Evolutionary conservation across 1,140 invertebrate genomes (phyloP).

Genomic region (Dolichoris vasculosae): DNA sequence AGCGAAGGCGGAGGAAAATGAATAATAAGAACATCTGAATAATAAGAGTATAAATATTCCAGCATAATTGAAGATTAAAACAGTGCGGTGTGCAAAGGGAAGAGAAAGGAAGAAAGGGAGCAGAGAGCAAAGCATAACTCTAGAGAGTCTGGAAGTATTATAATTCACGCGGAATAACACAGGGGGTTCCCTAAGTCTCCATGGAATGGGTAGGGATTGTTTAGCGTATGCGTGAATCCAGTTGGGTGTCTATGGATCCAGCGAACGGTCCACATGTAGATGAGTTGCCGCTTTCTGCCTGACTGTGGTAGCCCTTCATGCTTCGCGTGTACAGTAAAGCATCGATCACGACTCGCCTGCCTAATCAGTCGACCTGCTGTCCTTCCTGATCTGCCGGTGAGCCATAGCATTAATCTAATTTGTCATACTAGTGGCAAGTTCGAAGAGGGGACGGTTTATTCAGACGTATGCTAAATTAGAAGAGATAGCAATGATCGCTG

Average conservation of each 20-base stretch:
- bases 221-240: conserved; percentile 24
- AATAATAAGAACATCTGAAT: background rate
- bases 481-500: no score
- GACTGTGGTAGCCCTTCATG: background rate
- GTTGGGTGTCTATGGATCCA: background rate
- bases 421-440: no score
- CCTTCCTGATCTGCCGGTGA: conserved; percentile 63
- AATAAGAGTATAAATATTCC: conserved; percentile 28
- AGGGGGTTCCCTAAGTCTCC: background rate
- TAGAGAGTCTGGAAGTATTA: background rate
- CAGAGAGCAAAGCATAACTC: background rate
- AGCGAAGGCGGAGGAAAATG: background rate
- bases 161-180: conserved; percentile 28
- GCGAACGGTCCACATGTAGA: conserved; percentile 64
- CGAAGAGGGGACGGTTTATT: no score
- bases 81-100: background rate
- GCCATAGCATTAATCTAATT: conserved; percentile 65
- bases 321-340: conserved; percentile 51
- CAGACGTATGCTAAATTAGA: no score
- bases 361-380: conserved; percentile 66
- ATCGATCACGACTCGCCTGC: conserved; percentile 67
- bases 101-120: no score
- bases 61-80: conserved; percentile 9
- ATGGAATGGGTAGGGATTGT: background rate
- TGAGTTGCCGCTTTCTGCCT: conserved; percentile 59